Base-by-base conservation (phyloP, 2,888 invertebrate genomes). In the Cristatella mucedo region DNA sequence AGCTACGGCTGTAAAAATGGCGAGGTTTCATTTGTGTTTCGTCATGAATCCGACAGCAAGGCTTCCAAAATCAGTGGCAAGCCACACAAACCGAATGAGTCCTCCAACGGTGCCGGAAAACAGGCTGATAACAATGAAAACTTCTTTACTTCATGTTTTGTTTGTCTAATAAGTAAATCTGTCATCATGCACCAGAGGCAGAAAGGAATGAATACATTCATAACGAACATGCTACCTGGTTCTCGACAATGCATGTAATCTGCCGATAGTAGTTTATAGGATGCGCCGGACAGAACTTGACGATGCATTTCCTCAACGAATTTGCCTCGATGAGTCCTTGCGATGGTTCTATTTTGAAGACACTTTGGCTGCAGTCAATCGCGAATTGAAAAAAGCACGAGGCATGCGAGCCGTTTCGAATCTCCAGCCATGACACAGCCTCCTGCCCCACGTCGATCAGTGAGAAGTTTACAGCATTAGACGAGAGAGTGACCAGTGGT, bases 181-280 rank as follows among this genome's bases (percentile, higher is more conserved):
- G n/a, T n/a, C n/a, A n/a, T n/a, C n/a, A n/a, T n/a, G n/a, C n/a
- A n/a, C n/a, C n/a, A n/a, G n/a, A n/a, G n/a, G n/a, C n/a, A n/a
- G n/a, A n/a, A n/a, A n/a, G n/a, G n/a, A n/a, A n/a, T n/a, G n/a
- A n/a, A n/a, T n/a, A 4, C 6, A 4, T 21, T 40, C 13, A 29
- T 16, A 2, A 20, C 4, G n/a, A 19, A 21, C 9, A 6, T 21
- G 20, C 42, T 44, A 62, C 63, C 57, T 63, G 61, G 45, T 63
- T 57, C 38, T 62, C 59, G 3, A 65, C 51, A 24, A 64, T 47
- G 45, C 62, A 62, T 2, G 59, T 46, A 26, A 65, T 48, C 19
- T 54, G 44, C 9, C 62, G 47, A 48, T 62, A 53, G 43, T 63
- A 63, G 51, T 61, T 59, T 45, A 62, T 63, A 7, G 63, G 55